Conservation (phyloP, 2,113 vertebrate genomes). For the Alces alces region DNA sequence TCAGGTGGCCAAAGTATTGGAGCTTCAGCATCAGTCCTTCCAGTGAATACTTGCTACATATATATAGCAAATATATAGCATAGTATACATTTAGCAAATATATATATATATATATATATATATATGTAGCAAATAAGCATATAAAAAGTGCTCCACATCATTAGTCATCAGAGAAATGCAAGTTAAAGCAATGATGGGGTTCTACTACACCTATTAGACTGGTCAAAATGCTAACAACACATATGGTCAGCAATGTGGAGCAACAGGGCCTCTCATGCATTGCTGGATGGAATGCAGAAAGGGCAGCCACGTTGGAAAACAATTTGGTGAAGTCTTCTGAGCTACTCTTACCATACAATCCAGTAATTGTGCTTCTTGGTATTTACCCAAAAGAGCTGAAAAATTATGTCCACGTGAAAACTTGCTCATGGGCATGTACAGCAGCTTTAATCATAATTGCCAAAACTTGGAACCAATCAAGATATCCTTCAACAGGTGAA, state of each 20-base stretch:
- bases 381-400: background rate
- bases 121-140: background rate
- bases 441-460: background rate
- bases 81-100: background rate
- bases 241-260: background rate
- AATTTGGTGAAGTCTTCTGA: background rate
- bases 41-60: background rate
- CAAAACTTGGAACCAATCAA: background rate
- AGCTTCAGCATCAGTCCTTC: background rate
- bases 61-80: background rate
- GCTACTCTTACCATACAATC: background rate
- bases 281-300: background rate
- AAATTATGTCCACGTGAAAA: background rate
- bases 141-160: background rate
- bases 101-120: background rate
- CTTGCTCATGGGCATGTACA: background rate
- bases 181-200: background rate
- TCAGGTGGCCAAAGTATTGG: background rate
- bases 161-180: background rate
- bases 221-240: background rate
- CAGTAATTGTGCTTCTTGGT: background rate
- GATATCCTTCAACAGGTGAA: background rate
- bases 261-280: background rate
- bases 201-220: background rate
- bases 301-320: background rate